These are phyloP conservation scores for Grus americana DNA, from an alignment of 2,113 vertebrate species.

Conservation along the genomic window DNA sequence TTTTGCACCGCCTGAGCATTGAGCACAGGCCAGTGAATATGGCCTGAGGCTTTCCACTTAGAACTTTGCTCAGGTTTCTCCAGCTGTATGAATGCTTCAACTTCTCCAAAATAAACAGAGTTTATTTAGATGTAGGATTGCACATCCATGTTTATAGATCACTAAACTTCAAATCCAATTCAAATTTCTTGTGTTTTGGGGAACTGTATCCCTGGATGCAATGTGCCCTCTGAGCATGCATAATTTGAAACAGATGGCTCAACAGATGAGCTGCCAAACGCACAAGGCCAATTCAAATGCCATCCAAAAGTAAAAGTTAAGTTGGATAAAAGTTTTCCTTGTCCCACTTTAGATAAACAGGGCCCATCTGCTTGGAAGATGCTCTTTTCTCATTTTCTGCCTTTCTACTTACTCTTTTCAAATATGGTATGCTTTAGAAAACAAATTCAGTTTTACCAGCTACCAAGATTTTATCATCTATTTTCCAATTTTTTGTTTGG, in stretches of 20 bases:
- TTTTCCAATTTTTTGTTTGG: background rate
- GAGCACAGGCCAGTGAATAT: background rate
- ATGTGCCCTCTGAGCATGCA: conserved; percentile 27
- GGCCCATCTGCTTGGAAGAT: background rate
- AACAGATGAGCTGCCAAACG: conserved; percentile 48
- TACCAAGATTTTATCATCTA: background rate
- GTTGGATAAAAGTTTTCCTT: conserved; percentile 35
- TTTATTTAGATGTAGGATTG: background rate
- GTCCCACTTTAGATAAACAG: background rate
- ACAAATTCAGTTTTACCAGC: background rate
- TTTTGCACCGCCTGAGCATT: background rate
- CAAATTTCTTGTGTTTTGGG: background rate
- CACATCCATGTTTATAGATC: conserved; percentile 3
- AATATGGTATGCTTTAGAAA: background rate
- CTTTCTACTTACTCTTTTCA: background rate
- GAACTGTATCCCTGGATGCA: conserved; percentile 20
- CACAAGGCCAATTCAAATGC: conserved; percentile 36
- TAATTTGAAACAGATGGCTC: conserved; percentile 55
- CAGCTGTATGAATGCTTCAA: background rate
- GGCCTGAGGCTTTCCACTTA: background rate
- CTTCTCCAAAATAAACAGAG: background rate
- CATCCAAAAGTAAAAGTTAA: conserved; percentile 53
- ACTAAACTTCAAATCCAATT: background rate
- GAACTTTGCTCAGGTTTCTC: background rate
- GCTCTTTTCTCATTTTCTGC: background rate